Evolutionary conservation across 2,888 invertebrate species (phyloP), one percentile per base, ranked within the genome.

Genomic region (Drosophila nr. medialis): DNA sequence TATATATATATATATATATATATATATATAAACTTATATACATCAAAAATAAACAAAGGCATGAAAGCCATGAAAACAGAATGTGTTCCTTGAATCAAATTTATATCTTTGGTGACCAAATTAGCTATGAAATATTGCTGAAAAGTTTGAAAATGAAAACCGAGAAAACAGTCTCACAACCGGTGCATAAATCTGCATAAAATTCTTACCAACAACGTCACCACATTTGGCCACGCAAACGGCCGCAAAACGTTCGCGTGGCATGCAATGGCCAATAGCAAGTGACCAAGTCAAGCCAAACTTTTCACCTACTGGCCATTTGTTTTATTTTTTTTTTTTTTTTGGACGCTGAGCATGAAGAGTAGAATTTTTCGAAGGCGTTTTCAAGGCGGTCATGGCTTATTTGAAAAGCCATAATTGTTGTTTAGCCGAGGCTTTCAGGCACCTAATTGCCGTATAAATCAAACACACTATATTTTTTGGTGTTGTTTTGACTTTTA

Each of bases 241-340:
- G 75, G 79, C 81, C 79, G 64, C 71, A 70, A 79, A 85, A 85
- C 81, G 87, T 77, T 67, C 56, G 68, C 59, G 61, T 69, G 75
- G 74, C 87, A 86, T 85, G 85, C 86, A 73, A 87, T 72, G 73
- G 72, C 63, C 71, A 60, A 50, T 34, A n/a, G 45, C 58, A 48
- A 60, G 27, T 21, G 38, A 7, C 18, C 24, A 59, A 34, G 15
- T 29, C 69, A 49, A 60, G 75, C 68, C 62, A 78, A 83, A 79
- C 74, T 86, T 87, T 87, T 63, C 63, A 79, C 83, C 83, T 85
- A 86, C 85, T 86, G 87, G 79, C 76, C 79, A 81, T 81, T 87
- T 85, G 79, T 79, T 82, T 75, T 77, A 73, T 64, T 64, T 72
- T 13, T 8, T 8, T 18, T 81, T 69, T 68, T 62, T 72, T 69